Evolutionary conservation across 2,113 vertebrate species (phyloP), one percentile per base, ranked within the genome.

Genomic region (Bostrychus sinensis): DNA sequence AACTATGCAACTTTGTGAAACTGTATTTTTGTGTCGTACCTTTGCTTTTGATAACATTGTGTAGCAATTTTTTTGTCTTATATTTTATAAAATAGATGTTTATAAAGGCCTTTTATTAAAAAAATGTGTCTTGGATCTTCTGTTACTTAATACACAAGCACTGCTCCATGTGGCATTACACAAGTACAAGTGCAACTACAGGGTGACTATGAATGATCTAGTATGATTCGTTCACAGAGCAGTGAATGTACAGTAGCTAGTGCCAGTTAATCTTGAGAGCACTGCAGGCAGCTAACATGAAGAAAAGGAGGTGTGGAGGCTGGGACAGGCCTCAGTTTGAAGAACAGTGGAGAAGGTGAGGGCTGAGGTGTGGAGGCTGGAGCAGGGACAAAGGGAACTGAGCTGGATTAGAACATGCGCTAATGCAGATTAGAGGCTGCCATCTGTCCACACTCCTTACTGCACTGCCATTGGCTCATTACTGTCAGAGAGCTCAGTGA

Each of bases 1-100:
- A 89, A 88, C 88, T 90, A 90, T 90, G 88, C 88, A 90, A 90
- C 76, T 82, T 82, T 72, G 61, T 82, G 60, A 46, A 75, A 80
- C 75, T 86, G 82, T 89, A 87, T 87, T 86, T 86, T 87, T 85
- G 58, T 79, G 75, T 76, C 1, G 30, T 34, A 12, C 14, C 68
- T 85, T 84, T 81, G 76, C 81, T 84, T 87, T 86, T 89, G 80
- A 81, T 83, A 87, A 82, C 23, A 32, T 80, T 84, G 62, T 83
- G 78, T 85, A 87, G 83, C 43, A 22, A 85, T 80, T 59, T 72
- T 66, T 86, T 72, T 71, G 70, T 68, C 73, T 81, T 66, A 84
- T 86, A 82, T 86, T 85, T 86, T 88, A 80, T 81, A 88, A 75
- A 39, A 86, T 88, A 88, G 78, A 85, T 86, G 84, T 86, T 84